Percentiles rank a stretch among this genome's conserved stretches.
Evolutionary conservation across 2,888 invertebrate genomes (phyloP).

Genomic region (Biston betularia): DNA sequence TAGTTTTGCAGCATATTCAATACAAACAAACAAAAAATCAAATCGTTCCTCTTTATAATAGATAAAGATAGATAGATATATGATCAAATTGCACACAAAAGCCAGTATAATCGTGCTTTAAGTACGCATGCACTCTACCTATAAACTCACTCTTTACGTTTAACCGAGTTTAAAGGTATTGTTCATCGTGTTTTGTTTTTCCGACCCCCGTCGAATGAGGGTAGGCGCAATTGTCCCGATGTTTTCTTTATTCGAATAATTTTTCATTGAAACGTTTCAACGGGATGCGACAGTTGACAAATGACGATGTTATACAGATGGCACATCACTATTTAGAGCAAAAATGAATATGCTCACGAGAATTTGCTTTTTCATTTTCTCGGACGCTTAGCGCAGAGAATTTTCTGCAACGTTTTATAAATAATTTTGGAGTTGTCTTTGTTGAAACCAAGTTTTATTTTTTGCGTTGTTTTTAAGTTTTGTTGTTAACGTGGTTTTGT

Average conservation of each 20-base stretch:
- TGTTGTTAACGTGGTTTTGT: neutral
- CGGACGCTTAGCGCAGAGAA: conserved; percentile 12
- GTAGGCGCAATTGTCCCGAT: conserved; percentile 36
- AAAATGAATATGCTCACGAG: conserved; percentile 29
- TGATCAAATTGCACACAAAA: neutral
- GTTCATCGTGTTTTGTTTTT: conserved; percentile 31
- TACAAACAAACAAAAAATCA: no score
- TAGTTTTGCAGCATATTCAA: no score
- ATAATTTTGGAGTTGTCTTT: conserved; percentile 3
- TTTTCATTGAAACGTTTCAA: conserved; percentile 47
- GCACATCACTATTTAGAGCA: conserved; percentile 31
- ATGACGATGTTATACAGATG: conserved; percentile 52
- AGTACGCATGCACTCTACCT: neutral
- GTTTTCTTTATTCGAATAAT: conserved; percentile 44
- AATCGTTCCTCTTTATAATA: no score
- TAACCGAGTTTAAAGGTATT: conserved; percentile 23
- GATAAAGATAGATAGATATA: neutral
- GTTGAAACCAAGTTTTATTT: neutral
- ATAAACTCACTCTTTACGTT: conserved; percentile 6
- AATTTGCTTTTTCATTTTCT: conserved; percentile 6
- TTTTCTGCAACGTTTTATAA: conserved; percentile 15
- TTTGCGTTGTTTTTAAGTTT: neutral
- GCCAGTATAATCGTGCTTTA: neutral
- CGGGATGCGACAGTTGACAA: conserved; percentile 52
- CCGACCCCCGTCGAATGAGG: conserved; percentile 23